phyloP scores from a whole-genome alignment of 53 echinoderm and acorn worm species.

The Paracentrotus lividus region DNA sequence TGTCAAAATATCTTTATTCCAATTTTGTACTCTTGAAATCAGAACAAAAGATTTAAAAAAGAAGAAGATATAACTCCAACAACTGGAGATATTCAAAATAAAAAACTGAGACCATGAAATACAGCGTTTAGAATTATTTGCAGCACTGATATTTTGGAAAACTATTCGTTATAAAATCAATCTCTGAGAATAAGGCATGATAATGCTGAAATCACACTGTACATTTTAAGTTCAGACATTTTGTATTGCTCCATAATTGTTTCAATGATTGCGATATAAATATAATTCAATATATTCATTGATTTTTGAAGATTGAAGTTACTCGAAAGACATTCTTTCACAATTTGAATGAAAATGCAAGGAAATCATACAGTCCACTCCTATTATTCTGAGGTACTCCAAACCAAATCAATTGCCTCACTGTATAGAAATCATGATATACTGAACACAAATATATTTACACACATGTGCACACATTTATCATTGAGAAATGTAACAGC shows the following conservation, averaged over 20 bases:
- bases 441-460: no score
- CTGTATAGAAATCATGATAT: no score
- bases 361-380: no score
- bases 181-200: neutral
- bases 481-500: no score
- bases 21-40: neutral
- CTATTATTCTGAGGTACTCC: no score
- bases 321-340: neutral
- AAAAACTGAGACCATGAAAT: neutral
- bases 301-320: neutral
- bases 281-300: neutral
- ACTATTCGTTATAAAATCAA: neutral
- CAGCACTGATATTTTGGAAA: neutral
- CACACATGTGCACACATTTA: no score
- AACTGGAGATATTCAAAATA: neutral
- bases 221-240: neutral
- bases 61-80: neutral
- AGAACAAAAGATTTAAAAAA: neutral
- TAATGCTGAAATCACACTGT: neutral
- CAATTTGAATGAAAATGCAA: neutral
- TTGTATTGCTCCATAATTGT: neutral
- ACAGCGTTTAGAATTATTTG: neutral
- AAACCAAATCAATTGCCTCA: no score
- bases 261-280: neutral
- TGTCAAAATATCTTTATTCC: neutral